Conservation (phyloP, 2,888 invertebrate species). For the Papilio gigon region DNA sequence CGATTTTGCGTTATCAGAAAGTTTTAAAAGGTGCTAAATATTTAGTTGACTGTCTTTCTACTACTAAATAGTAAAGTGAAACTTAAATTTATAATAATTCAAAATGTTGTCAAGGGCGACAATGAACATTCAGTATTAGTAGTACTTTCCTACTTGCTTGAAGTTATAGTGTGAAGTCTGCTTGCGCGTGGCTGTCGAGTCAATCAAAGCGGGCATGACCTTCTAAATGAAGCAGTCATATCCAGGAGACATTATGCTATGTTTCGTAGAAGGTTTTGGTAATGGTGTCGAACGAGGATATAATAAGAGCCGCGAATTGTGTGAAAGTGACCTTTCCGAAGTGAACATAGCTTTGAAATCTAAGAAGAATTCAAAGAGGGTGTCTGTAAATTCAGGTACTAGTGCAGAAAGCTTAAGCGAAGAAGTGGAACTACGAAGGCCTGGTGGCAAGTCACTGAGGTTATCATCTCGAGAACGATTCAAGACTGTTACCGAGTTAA, state of each 20-base stretch:
- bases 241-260: slow-evolving; percentile 85
- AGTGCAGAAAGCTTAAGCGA: slow-evolving; percentile 50
- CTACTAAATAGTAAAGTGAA: neutral
- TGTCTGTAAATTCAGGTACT: slow-evolving; percentile 45
- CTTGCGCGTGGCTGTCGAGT: slow-evolving; percentile 20
- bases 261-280: slow-evolving; percentile 86
- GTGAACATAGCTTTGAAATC: slow-evolving; percentile 52
- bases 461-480: slow-evolving; percentile 62
- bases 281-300: slow-evolving; percentile 64
- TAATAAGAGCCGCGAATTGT: slow-evolving; percentile 64
- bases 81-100: neutral
- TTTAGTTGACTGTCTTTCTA: neutral
- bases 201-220: slow-evolving; percentile 57
- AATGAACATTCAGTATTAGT: neutral
- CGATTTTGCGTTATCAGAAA: neutral
- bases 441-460: slow-evolving; percentile 64
- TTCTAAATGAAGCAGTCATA: slow-evolving; percentile 79
- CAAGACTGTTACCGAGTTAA: slow-evolving; percentile 65
- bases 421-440: slow-evolving; percentile 57
- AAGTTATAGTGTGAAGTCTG: slow-evolving; percentile 27
- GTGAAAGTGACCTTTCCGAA: slow-evolving; percentile 59
- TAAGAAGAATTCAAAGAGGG: slow-evolving; percentile 52
- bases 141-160: slow-evolving; percentile 20
- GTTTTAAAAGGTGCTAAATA: slow-evolving; percentile 3
- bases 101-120: slow-evolving; percentile 18